phyloP scores from a whole-genome alignment of 2,888 invertebrate species.

The Drosophila paranaensis region DNA sequence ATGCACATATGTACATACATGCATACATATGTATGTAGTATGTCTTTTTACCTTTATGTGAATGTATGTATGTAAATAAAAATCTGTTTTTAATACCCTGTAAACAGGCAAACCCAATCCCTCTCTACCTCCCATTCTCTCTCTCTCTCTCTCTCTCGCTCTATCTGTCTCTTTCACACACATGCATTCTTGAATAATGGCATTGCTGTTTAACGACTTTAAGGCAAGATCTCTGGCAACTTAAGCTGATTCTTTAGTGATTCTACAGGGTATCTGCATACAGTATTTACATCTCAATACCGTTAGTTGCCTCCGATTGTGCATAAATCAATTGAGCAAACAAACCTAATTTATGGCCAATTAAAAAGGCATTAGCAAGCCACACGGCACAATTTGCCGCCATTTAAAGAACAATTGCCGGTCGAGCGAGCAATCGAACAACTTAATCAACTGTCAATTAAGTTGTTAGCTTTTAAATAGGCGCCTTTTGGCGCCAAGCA shows the following conservation, averaged over 20 bases:
- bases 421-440: neutral
- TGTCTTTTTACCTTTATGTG: neutral
- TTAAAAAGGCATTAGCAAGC: conserved; percentile 1
- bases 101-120: neutral
- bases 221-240: neutral
- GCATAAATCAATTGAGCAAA: neutral
- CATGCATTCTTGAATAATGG: neutral
- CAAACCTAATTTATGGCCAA: neutral
- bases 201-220: neutral
- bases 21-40: too few relatives aligned
- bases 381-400: neutral
- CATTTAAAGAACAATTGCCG: neutral
- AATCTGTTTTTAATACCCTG: conserved; percentile 1
- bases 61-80: neutral
- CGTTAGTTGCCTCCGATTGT: neutral
- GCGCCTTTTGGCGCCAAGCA: conserved; percentile 25
- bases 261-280: neutral
- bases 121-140: too few relatives aligned
- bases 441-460: conserved; percentile 3
- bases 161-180: neutral
- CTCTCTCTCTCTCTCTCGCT: too few relatives aligned
- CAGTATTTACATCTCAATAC: neutral
- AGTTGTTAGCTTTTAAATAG: conserved; percentile 3
- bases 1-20: neutral
- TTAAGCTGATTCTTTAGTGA: too few relatives aligned